Conservation (phyloP, 2,113 vertebrate species). For the Sminthopsis crassicaudata region DNA sequence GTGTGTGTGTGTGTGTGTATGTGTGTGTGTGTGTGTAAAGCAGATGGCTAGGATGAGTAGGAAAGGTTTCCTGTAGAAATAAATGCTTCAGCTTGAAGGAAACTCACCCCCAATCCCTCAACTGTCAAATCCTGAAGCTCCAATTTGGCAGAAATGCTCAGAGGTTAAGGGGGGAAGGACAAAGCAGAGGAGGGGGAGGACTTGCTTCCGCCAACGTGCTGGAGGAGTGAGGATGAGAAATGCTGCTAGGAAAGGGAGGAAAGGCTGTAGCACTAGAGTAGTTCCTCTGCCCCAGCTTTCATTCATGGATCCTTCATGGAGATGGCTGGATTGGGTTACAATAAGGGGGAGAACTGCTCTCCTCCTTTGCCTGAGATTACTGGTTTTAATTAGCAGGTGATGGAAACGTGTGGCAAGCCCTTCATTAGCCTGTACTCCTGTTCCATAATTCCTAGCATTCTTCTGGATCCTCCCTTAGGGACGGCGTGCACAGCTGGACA, state of each 20-base stretch:
- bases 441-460: background rate
- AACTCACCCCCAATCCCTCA: background rate
- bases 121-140: background rate
- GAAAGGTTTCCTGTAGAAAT: background rate
- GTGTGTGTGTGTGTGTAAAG: background rate
- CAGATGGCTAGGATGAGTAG: background rate
- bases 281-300: background rate
- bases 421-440: conserved; percentile 25
- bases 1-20: background rate
- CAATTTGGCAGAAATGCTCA: conserved; percentile 5
- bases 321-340: background rate
- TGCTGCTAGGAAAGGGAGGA: background rate
- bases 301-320: background rate
- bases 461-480: background rate
- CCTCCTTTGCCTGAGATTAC: background rate
- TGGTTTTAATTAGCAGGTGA: conserved; percentile 35
- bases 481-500: background rate
- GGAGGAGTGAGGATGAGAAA: background rate
- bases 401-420: background rate
- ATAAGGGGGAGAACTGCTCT: background rate
- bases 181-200: background rate
- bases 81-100: background rate
- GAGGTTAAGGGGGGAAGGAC: background rate
- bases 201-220: background rate
- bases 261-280: fast-evolving